Base-by-base conservation (phyloP, 2,797 vertebrate genomes). In the Cyclura pinguis region DNA sequence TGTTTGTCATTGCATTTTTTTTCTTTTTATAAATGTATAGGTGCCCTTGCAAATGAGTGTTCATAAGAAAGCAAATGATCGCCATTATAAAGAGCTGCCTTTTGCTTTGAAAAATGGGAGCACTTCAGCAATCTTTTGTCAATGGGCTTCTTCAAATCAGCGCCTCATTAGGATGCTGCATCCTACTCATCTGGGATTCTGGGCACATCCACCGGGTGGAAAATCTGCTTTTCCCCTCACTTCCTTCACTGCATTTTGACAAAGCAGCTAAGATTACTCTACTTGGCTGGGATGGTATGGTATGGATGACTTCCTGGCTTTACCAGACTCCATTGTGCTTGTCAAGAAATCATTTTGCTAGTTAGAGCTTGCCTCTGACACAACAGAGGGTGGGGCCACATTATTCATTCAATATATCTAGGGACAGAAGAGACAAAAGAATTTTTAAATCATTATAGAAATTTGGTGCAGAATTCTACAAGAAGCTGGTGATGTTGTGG, bases 111-210 rank as follows among this genome's bases (percentile, higher is more conserved):
- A 59, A 55, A 92, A 91, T 84, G 1, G 24, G 47, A 92, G 57
- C 87, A 86, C 47, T 84, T 88, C 72, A 32, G 83, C 50, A 85
- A 87, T 80, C 59, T 78, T 94, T 91, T 90, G 90, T 92, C 88
- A 85, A 3, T 38, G 62, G 81, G 62, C 62, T 93, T 89, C 35
- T 64, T 88, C 85, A 88, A 91, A 88, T 86, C 74, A n/a, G n/a
- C 9, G 0, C 55, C 74, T 92, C 76, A 57, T 92, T 91, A 87
- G 84, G 32, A 55, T 85, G 72, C 80, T 55, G 55, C 10, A 91
- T 76, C 69, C n/a, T 32, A 88, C 24, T 64, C 57, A 67, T 89
- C 74, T 90, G 42, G 74, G 69, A 89, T 89, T 92, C 74, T 55
- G 80, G 67, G 47, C 80, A 84, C 91, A 89, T 92, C 67, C 73